phyloP scores from a whole-genome alignment of 1,140 invertebrate genomes.

The Leguminivora glycinivorella region DNA sequence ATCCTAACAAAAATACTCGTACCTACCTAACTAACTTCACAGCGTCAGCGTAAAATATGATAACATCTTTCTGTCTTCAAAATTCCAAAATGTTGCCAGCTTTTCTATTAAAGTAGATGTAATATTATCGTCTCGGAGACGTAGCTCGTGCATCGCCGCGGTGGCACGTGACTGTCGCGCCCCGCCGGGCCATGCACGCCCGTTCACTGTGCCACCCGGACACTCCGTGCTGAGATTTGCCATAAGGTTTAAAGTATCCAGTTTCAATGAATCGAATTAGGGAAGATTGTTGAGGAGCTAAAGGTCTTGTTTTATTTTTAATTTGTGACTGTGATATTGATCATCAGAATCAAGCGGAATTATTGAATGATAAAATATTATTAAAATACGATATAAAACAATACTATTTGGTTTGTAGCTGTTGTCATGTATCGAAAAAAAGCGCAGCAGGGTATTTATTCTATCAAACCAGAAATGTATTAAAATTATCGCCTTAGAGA shows the following conservation, averaged over 20 bases:
- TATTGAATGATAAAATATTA: too few relatives aligned
- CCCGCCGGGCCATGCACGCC: not conserved
- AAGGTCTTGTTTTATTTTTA: not conserved
- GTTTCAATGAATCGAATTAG: not conserved
- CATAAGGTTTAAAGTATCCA: not conserved
- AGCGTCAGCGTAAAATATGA: too few relatives aligned
- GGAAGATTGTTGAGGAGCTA: not conserved
- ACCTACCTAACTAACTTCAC: too few relatives aligned
- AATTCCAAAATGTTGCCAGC: not conserved
- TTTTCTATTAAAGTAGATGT: not conserved
- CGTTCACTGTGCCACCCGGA: not conserved
- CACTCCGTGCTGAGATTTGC: not conserved
- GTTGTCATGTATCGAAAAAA: too few relatives aligned
- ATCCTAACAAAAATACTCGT: too few relatives aligned
- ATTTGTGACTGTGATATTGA: too few relatives aligned
- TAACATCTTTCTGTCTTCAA: not conserved
- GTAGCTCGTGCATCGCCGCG: not conserved
- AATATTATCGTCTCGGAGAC: slow-evolving; percentile 6
- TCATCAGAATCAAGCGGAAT: too few relatives aligned
- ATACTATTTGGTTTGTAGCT: too few relatives aligned
- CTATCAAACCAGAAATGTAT: too few relatives aligned
- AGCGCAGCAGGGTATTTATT: too few relatives aligned
- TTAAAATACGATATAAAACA: too few relatives aligned
- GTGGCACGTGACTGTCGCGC: not conserved
- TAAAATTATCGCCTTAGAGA: too few relatives aligned